Percentiles rank a stretch among this genome's conserved stretches.
phyloP scores from a whole-genome alignment of 2,888 invertebrate species.

The Eremobia ochroleuca region DNA sequence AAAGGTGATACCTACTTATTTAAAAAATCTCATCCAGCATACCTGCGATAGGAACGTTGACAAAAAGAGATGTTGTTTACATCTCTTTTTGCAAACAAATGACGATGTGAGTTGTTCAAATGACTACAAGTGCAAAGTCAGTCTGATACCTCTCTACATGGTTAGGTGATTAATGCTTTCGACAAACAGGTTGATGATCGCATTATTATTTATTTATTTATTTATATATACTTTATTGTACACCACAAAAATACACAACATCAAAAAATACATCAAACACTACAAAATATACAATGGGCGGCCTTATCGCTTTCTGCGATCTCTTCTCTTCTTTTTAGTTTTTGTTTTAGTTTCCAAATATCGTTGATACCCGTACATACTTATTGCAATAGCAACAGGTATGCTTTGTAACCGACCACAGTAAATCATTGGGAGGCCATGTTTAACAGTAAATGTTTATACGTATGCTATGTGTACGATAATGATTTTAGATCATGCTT shows the following conservation, averaged over 20 bases:
- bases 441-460: background rate
- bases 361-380: background rate
- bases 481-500: conserved; percentile 1
- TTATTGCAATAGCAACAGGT: background rate
- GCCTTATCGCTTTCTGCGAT: no score
- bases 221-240: no score
- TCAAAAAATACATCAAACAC: no score
- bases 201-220: no score
- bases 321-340: no score
- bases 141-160: background rate
- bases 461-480: background rate
- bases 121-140: background rate
- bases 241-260: no score
- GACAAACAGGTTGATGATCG: background rate
- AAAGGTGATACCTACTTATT: no score
- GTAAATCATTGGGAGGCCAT: conserved; percentile 1
- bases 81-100: no score
- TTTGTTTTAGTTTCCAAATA: background rate
- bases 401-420: background rate
- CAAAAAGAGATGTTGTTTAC: no score
- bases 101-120: background rate
- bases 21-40: no score
- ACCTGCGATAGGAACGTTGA: no score
- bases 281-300: no score
- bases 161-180: conserved; percentile 3